Conservation (phyloP, 2,888 invertebrate genomes). For the Zygaena filipendulae region DNA sequence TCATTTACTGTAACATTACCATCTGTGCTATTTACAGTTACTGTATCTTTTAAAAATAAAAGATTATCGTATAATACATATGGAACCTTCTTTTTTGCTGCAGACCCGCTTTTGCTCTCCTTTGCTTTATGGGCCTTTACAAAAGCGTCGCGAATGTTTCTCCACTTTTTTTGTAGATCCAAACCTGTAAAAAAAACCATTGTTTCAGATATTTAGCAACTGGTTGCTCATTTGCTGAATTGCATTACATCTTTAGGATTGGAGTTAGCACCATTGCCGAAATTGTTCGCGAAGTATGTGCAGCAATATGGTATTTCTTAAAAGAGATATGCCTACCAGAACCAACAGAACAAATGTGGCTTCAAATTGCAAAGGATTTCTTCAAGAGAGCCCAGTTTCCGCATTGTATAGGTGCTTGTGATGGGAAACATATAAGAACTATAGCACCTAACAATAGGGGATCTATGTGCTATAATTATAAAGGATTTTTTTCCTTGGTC, state of each 20-base stretch:
- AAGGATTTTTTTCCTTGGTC: constrained; percentile 14
- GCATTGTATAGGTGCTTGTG: constrained; percentile 15
- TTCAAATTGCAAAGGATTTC: constrained; percentile 16
- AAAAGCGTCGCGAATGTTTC: constrained; percentile 11
- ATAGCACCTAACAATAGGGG: constrained; percentile 17
- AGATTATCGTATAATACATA: constrained; percentile 16
- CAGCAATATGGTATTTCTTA: constrained; percentile 16
- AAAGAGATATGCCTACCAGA: constrained; percentile 18
- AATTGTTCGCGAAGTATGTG: constrained; percentile 19
- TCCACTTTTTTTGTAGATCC: constrained; percentile 8
- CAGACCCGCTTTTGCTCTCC: constrained; percentile 10
- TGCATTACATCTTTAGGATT: constrained; percentile 14
- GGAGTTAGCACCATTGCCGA: constrained; percentile 18
- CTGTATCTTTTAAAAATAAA: constrained; percentile 16
- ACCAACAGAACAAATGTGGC: constrained; percentile 16
- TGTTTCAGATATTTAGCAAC: constrained; percentile 7
- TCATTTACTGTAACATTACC: constrained; percentile 14
- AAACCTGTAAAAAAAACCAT: constrained; percentile 1
- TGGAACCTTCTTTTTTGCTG: constrained; percentile 10
- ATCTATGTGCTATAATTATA: constrained; percentile 19
- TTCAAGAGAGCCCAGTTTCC: constrained; percentile 16
- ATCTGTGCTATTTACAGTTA: constrained; percentile 13
- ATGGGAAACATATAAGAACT: constrained; percentile 17
- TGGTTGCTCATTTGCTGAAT: constrained; percentile 10
- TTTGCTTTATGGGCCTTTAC: constrained; percentile 14